Base-by-base conservation (phyloP, 2,113 vertebrate genomes). In the Ondatra zibethicus region DNA sequence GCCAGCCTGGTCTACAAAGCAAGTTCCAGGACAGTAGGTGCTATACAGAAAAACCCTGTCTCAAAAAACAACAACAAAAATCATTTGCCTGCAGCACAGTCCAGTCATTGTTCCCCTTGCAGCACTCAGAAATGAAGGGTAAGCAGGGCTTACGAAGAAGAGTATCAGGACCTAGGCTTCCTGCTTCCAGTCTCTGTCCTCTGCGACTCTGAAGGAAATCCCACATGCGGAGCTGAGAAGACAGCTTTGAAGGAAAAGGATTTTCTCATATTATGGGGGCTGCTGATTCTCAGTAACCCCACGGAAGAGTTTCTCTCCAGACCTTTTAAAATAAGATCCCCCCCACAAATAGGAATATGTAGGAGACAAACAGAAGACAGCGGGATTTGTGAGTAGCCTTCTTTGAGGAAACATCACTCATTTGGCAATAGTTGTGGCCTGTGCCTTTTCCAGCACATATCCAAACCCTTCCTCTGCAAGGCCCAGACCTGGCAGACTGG, bases 91-190 rank as follows among this genome's bases (percentile, higher is more conserved):
- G 82, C 7, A 66, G 52, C 1, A 87, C 12, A 36, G 14, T 77
- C 91, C 95, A 52, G 63, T 73, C 89, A 52, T 63, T 70, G 19
- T 63, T 92, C 85, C 90, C 93, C 89, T 93, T 97, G 92, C 47
- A 95, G 89, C 76, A 88, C 45, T 93, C 82, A 94, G 39, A 63
- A 33, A 47, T 19, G 50, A 95, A 92, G 77, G 31, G 55, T 88
- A 84, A 55, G 45, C 76, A 2, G 90, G 1, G 85, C 47, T 89
- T 78, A 47, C 21, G 29, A 70, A 42, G 55, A 63, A 12, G 61
- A 89, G 7, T 19, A 3, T 17, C 58, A 63, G 33, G n/a, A 58
- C 63, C 92, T 68, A 63, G 27, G 47, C 29, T 95, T 95, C 52
- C 1, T 72, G 91, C 76, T 92, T 89, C 94, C 36, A 73, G 61